Base-by-base conservation (phyloP, 2,888 invertebrate species). In the Hemithea aestivaria region DNA sequence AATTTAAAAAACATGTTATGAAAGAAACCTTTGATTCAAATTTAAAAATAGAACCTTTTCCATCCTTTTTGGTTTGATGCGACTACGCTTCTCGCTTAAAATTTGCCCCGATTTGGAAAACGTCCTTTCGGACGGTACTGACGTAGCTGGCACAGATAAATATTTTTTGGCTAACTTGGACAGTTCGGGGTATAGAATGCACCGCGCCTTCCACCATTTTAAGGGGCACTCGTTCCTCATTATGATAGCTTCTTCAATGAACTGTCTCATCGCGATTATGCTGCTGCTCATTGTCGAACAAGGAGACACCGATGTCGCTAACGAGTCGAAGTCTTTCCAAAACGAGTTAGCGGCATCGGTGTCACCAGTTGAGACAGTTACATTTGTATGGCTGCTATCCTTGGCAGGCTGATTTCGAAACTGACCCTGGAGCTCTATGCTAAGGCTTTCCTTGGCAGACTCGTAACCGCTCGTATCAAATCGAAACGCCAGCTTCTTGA, bases 1-100 rank as follows among this genome's bases (percentile, higher is more conserved):
- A n/a, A n/a, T n/a, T n/a, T n/a, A n/a, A n/a, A n/a, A n/a, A n/a
- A n/a, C n/a, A n/a, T n/a, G n/a, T n/a, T n/a, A n/a, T n/a, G n/a
- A n/a, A n/a, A n/a, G n/a, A n/a, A n/a, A n/a, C n/a, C n/a, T n/a
- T n/a, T 52, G 49, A 46, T 56, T 56, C 35, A 51, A 47, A 49
- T 57, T 53, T 50, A 55, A 49, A 55, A 53, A 52, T 53, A 53
- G 52, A 49, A 54, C 31, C 44, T 56, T 58, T 51, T 48, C 53
- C 45, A 56, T 54, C 40, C 56, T 27, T 42, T 54, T 54, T 36
- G 36, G 33, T 23, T 31, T 25, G 26, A 41, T 51, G 27, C 46
- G 49, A 47, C 49, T 52, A 31, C 52, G 49, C 41, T 39, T 57
- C 35, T 58, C 47, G 27, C 53, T 56, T 49, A 54, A 48, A 48